phyloP scores from a whole-genome alignment of 2,113 vertebrate species.

The Columba janthina region DNA sequence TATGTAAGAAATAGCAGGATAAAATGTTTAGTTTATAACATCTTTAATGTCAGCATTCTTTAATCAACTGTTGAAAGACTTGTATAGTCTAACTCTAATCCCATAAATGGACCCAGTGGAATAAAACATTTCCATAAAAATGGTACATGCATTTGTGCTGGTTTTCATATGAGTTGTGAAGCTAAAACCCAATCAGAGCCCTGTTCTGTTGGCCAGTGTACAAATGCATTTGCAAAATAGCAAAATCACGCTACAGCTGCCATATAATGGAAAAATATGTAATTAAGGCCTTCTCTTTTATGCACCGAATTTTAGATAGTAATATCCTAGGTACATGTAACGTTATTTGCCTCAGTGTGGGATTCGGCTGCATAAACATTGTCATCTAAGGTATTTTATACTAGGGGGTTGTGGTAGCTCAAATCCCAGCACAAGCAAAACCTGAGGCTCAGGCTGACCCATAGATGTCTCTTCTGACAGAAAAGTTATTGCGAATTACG shows the following conservation, averaged over 20 bases:
- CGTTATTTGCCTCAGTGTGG: not conserved
- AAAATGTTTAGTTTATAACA: not conserved
- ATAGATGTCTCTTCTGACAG: not conserved
- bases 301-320: not conserved
- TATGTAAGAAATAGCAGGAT: not conserved
- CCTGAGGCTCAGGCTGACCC: not conserved
- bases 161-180: not conserved
- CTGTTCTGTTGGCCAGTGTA: not conserved
- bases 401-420: not conserved
- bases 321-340: not conserved
- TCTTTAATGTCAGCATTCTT: not conserved
- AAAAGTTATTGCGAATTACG: not conserved
- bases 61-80: not conserved
- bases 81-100: not conserved
- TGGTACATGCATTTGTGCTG: not conserved
- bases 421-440: not conserved
- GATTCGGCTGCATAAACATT: not conserved
- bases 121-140: not conserved
- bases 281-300: not conserved
- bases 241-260: not conserved
- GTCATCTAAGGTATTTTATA: not conserved
- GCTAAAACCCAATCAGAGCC: not conserved
- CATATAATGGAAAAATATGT: not conserved
- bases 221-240: not conserved
- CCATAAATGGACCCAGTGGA: not conserved